Evolutionary conservation across 2,888 invertebrate genomes (phyloP).

Genomic region (Diaprepes abbreviatus): DNA sequence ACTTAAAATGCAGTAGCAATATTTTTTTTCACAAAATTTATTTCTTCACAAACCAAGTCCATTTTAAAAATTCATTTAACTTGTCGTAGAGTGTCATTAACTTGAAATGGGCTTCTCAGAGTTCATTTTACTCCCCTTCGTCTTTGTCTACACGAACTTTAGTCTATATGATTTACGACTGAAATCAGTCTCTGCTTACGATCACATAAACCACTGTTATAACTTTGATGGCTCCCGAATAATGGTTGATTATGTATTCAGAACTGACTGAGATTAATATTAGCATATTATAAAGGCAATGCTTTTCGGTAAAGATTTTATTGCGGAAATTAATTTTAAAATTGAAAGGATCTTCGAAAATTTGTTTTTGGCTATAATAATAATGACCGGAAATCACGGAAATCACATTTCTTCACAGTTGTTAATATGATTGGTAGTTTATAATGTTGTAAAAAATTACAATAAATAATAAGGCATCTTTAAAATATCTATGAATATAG

Average conservation of each 20-base stretch:
- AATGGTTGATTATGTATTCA: slow-evolving; percentile 37
- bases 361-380: too few species aligned
- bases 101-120: slow-evolving; percentile 6
- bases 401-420: too few species aligned
- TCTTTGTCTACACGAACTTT: slow-evolving; percentile 13
- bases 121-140: slow-evolving; percentile 14
- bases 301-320: slow-evolving; percentile 9
- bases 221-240: slow-evolving; percentile 39
- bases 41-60: too few species aligned
- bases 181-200: slow-evolving; percentile 39
- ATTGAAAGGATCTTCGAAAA: too few species aligned
- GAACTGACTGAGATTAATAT: slow-evolving; percentile 27
- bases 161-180: slow-evolving; percentile 35
- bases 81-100: slow-evolving; percentile 4
- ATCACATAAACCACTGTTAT: slow-evolving; percentile 42
- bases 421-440: too few species aligned
- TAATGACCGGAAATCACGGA: too few species aligned
- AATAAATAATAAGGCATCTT: too few species aligned
- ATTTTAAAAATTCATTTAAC: not conserved
- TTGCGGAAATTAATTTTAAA: slow-evolving; percentile 2
- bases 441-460: too few species aligned
- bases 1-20: too few species aligned
- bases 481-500: too few species aligned
- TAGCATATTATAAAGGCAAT: slow-evolving; percentile 21
- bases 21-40: too few species aligned